Evolutionary conservation across 2,888 invertebrate species (phyloP).

Genomic region (Tetragnatha montana): DNA sequence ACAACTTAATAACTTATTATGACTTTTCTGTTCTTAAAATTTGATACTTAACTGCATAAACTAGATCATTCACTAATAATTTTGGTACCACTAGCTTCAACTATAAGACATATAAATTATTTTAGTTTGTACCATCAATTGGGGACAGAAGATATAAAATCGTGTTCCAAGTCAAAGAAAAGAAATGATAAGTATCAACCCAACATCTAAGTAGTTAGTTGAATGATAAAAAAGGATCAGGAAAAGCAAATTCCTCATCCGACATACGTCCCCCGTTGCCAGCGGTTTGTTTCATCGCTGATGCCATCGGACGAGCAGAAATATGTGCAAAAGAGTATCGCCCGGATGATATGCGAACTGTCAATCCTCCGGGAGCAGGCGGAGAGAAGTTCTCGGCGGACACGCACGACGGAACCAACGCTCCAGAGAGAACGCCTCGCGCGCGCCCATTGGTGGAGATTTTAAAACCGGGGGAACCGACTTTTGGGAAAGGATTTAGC

Average conservation of each 20-base stretch:
- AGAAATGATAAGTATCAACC: not conserved
- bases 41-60: too few relatives aligned
- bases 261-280: not conserved
- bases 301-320: conserved; percentile 30
- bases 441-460: not conserved
- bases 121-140: too few relatives aligned
- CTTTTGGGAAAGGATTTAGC: too few relatives aligned
- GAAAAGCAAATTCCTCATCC: too few relatives aligned
- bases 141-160: too few relatives aligned
- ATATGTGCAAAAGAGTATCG: conserved; percentile 39
- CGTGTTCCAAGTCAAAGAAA: not conserved
- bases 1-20: too few relatives aligned
- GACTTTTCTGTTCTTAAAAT: too few relatives aligned
- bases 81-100: too few relatives aligned
- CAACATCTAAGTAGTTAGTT: not conserved
- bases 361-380: conserved; percentile 32
- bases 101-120: too few relatives aligned
- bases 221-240: not conserved
- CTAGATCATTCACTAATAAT: too few relatives aligned
- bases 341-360: conserved; percentile 20
- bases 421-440: not conserved
- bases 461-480: too few relatives aligned
- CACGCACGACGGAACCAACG: conserved; percentile 12
- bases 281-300: conserved; percentile 26
- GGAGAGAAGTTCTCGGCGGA: not conserved